phyloP scores from a whole-genome alignment of 2,113 vertebrate species.

The Prinia subflava region DNA sequence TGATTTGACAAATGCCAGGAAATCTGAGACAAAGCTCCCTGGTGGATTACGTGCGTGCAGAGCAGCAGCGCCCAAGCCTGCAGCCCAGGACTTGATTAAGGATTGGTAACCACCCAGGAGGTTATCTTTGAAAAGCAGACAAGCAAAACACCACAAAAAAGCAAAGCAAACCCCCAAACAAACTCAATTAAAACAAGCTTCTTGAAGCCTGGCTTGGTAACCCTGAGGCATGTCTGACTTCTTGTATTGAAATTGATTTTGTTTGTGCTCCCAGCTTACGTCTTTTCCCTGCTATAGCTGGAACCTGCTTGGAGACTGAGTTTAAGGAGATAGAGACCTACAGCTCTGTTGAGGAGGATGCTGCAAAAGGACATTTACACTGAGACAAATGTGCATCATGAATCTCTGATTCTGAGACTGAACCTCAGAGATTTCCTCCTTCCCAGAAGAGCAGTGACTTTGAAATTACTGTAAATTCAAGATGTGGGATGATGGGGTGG shows the following conservation, averaged over 20 bases:
- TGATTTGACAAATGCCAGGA: neutral
- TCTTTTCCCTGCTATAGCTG: neutral
- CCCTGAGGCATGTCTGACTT: neutral
- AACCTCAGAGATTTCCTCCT: neutral
- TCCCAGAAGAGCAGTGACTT: neutral
- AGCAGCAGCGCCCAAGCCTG: neutral
- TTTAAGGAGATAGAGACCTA: neutral
- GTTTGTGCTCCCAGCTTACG: rapidly evolving
- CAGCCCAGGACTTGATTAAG: neutral
- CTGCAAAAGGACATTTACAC: neutral
- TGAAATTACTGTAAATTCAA: neutral
- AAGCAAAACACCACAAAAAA: neutral
- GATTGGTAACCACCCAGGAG: neutral
- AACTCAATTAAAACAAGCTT: neutral
- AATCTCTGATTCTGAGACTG: neutral
- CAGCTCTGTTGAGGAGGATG: neutral
- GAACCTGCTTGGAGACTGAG: neutral
- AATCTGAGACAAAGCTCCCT: neutral
- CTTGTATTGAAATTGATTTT: neutral
- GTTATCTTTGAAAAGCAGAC: neutral
- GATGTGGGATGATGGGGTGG: neutral
- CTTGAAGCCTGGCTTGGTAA: neutral
- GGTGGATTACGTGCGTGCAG: neutral
- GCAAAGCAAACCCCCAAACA: neutral
- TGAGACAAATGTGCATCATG: rapidly evolving